These are phyloP conservation scores for Campoletis raptor DNA, from an alignment of 2,888 invertebrate species.

Conservation along the genomic window DNA sequence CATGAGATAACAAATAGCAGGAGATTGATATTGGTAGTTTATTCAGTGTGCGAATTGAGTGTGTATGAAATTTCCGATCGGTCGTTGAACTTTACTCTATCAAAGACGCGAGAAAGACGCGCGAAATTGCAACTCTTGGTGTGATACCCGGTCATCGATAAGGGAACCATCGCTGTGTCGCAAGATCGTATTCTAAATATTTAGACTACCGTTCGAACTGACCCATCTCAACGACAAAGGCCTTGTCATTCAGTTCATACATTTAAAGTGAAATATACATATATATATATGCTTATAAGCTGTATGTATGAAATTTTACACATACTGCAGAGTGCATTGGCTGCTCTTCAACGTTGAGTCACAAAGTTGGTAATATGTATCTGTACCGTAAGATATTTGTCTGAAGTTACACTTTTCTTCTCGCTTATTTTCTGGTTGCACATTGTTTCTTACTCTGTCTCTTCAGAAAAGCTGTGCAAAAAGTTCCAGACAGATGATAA, in stretches of 20 bases:
- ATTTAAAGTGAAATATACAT: slow-evolving; percentile 27
- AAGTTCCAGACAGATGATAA: slow-evolving; percentile 74
- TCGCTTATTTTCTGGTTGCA: slow-evolving; percentile 1
- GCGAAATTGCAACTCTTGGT: slow-evolving; percentile 25
- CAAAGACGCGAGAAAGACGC: slow-evolving; percentile 9
- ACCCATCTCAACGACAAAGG: slow-evolving; percentile 75
- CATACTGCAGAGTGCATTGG: not conserved
- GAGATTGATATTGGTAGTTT: not conserved
- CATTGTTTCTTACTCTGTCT: not conserved
- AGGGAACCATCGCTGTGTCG: slow-evolving; percentile 31
- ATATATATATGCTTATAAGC: slow-evolving; percentile 13
- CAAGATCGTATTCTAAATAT: slow-evolving; percentile 76
- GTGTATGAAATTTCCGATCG: slow-evolving; percentile 38
- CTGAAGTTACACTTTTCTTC: slow-evolving; percentile 54
- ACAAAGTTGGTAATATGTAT: slow-evolving; percentile 17
- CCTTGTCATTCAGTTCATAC: slow-evolving; percentile 59
- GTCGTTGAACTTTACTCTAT: slow-evolving; percentile 54
- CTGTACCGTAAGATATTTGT: slow-evolving; percentile 35
- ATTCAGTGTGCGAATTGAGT: slow-evolving; percentile 11
- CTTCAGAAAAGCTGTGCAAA: slow-evolving; percentile 22
- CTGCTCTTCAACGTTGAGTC: slow-evolving; percentile 31
- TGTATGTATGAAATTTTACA: not conserved
- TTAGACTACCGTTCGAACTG: slow-evolving; percentile 76
- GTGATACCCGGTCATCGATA: slow-evolving; percentile 57
- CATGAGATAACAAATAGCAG: not conserved